A percentile compares a stretch with the other conserved stretches of the same genome.
Conservation (phyloP, 2,113 vertebrate genomes). For the Oryzias celebensis region DNA sequence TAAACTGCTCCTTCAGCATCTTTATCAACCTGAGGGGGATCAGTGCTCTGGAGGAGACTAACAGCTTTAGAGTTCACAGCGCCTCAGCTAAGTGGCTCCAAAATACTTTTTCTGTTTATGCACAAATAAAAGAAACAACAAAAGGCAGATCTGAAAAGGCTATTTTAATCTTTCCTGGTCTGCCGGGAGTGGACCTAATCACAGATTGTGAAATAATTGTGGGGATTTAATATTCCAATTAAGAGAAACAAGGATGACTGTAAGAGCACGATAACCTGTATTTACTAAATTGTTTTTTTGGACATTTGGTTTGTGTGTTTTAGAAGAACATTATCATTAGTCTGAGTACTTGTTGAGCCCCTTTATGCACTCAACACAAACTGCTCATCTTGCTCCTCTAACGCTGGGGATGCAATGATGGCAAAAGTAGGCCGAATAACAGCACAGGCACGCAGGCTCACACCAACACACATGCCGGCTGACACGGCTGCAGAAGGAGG, state of each 20-base stretch:
- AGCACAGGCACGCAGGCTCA: constrained; percentile 11
- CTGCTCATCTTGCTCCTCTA: constrained; percentile 31
- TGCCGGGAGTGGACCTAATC: too few species aligned
- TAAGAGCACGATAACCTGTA: too few species aligned
- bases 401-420: neutral
- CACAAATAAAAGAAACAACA: too few species aligned
- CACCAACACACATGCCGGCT: constrained; percentile 3
- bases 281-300: too few species aligned
- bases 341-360: neutral
- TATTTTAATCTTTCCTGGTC: too few species aligned
- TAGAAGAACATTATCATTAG: neutral
- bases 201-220: too few species aligned
- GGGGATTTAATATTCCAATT: too few species aligned
- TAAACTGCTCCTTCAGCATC: constrained; percentile 36
- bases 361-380: constrained; percentile 7
- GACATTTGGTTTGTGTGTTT: neutral
- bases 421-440: constrained; percentile 21
- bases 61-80: constrained; percentile 3
- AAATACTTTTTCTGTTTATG: too few species aligned
- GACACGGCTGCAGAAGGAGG: constrained; percentile 16
- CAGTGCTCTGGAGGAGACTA: neutral
- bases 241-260: too few species aligned
- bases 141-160: too few species aligned
- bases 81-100: neutral
- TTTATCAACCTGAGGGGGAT: constrained; percentile 32